These are phyloP conservation scores for Sarcophilus harrisii DNA, from an alignment of 2,797 vertebrate genomes.

Conservation along the genomic window DNA sequence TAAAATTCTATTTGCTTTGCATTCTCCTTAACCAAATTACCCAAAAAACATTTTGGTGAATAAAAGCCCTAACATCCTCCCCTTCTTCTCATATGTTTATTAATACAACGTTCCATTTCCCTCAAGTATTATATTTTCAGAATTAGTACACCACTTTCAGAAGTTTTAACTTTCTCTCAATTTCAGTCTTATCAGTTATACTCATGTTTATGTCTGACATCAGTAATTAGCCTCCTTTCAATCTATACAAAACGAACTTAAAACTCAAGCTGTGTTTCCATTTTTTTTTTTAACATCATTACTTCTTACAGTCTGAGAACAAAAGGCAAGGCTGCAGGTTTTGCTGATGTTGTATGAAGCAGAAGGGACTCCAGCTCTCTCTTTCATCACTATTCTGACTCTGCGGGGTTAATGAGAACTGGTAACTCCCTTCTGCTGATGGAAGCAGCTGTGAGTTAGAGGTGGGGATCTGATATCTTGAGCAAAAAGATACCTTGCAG, in stretches of 20 bases:
- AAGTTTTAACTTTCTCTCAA: background rate
- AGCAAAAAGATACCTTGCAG: background rate
- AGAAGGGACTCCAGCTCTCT: accelerated
- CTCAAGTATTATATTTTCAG: background rate
- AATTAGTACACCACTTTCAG: background rate
- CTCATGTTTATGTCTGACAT: conserved; percentile 2
- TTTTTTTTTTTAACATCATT: background rate
- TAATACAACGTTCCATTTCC: background rate
- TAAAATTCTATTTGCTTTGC: background rate
- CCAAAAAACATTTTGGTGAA: background rate
- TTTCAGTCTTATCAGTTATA: accelerated
- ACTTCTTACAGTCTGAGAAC: background rate
- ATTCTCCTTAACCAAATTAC: background rate
- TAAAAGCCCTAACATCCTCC: background rate
- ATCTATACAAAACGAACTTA: background rate
- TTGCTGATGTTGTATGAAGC: background rate
- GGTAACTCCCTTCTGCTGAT: accelerated
- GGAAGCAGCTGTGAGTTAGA: background rate
- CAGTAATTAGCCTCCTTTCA: background rate
- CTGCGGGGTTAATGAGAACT: too few species aligned
- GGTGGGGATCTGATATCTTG: background rate
- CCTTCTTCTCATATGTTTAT: background rate
- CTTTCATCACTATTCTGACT: background rate
- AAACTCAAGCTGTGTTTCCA: background rate
- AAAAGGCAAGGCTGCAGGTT: accelerated